Evolutionary conservation across 2,113 vertebrate genomes (phyloP).

Genomic region (Otus sunia): DNA sequence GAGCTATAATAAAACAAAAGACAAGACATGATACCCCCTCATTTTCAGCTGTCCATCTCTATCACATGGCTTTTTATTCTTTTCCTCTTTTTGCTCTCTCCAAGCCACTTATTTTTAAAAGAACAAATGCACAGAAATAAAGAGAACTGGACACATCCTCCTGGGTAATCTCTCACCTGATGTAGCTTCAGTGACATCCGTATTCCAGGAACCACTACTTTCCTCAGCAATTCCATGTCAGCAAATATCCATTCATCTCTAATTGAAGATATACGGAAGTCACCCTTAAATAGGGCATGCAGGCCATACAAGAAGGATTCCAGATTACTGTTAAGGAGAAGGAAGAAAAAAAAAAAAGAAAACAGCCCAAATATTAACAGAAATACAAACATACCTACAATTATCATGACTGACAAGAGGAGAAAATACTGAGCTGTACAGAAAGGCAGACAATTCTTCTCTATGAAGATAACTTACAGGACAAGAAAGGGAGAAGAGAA

Average conservation of each 20-base stretch:
- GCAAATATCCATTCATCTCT: constrained; percentile 99
- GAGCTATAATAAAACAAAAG: background rate
- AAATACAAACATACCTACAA: background rate
- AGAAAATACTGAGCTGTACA: background rate
- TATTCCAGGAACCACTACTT: constrained; percentile 97
- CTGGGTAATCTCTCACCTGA: constrained; percentile 79
- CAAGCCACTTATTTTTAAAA: background rate
- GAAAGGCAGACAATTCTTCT: background rate
- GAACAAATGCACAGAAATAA: background rate
- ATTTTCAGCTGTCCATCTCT: background rate
- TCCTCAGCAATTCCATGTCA: constrained; percentile 96
- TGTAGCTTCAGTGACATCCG: constrained; percentile 98
- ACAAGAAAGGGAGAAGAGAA: background rate
- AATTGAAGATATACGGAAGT: constrained; percentile 97
- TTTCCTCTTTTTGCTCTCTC: background rate
- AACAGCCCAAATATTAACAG: background rate
- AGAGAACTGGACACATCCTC: background rate
- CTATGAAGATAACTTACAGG: background rate
- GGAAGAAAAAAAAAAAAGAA: background rate
- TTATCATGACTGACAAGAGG: background rate
- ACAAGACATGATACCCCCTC: background rate
- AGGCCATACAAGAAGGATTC: constrained; percentile 97
- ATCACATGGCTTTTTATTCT: background rate
- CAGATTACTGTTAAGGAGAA: constrained; percentile 83
- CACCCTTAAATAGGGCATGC: constrained; percentile 97